Evolutionary conservation across 2,888 invertebrate genomes (phyloP).

Genomic region (Orthosia gracilis): DNA sequence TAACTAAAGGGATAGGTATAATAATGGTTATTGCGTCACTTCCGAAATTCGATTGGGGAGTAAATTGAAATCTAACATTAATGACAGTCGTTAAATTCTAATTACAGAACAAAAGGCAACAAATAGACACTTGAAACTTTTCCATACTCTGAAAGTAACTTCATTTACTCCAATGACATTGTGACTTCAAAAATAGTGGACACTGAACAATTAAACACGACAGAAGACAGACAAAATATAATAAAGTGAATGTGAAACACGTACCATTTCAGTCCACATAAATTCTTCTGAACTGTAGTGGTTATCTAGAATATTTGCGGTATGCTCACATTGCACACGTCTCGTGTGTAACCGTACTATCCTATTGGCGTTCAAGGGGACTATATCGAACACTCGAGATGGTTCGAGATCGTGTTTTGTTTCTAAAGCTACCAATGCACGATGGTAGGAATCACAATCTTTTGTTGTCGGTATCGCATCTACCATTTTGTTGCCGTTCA

Average conservation of each 20-base stretch:
- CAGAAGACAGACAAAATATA: constrained; percentile 31
- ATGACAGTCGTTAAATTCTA: background rate
- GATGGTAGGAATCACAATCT: constrained; percentile 8
- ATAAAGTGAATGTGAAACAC: constrained; percentile 51
- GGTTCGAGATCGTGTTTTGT: constrained; percentile 51
- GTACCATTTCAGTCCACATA: constrained; percentile 49
- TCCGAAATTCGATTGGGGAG: constrained; percentile 17
- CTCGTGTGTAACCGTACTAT: constrained; percentile 34
- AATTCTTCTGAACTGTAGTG: constrained; percentile 45
- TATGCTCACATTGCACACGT: constrained; percentile 32
- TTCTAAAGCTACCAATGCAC: constrained; percentile 25
- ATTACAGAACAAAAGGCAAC: background rate
- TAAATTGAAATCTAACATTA: constrained; percentile 11
- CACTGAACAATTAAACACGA: constrained; percentile 2
- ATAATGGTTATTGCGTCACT: constrained; percentile 36
- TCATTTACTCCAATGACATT: background rate
- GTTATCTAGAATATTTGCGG: constrained; percentile 43
- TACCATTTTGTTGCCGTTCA: constrained; percentile 6
- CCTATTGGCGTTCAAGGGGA: constrained; percentile 38
- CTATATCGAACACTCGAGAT: constrained; percentile 36
- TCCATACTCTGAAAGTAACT: background rate
- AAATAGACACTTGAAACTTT: background rate
- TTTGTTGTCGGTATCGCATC: constrained; percentile 18
- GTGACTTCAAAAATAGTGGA: constrained; percentile 7
- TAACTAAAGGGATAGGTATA: constrained; percentile 15